Evolutionary conservation across 1,140 invertebrate genomes (phyloP).

Genomic region (Ridgeia piscesae): DNA sequence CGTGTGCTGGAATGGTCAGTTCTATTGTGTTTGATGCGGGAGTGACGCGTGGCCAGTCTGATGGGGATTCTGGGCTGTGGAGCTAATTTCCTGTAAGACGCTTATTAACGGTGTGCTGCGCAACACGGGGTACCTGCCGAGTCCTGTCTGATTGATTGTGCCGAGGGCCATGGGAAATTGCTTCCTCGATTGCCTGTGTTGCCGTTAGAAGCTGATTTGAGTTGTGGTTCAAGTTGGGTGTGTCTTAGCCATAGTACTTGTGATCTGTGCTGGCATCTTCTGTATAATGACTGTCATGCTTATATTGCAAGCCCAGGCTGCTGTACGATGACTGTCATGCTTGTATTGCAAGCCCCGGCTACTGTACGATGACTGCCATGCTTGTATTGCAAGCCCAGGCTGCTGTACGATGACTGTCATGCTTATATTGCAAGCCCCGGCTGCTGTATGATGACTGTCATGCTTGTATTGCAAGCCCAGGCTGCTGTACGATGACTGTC

Average conservation of each 20-base stretch:
- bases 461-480: not conserved
- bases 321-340: not conserved
- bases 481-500: not conserved
- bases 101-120: not conserved
- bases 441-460: not conserved
- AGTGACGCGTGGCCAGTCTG: no score
- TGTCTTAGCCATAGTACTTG: not conserved
- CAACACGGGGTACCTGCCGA: not conserved
- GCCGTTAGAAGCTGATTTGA: not conserved
- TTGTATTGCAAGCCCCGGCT: not conserved
- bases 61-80: no score
- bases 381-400: not conserved
- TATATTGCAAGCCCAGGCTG: not conserved
- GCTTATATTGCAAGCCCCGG: not conserved
- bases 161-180: not conserved
- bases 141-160: not conserved
- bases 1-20: no score
- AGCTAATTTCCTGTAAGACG: not conserved
- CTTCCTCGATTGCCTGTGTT: not conserved
- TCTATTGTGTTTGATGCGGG: no score
- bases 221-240: not conserved
- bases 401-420: not conserved
- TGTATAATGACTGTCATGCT: not conserved
- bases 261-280: no score
- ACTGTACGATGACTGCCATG: not conserved